A percentile compares a stretch with the other conserved stretches of the same genome.
Evolutionary conservation across 2,797 vertebrate species (phyloP).

Genomic region (Syngnathus rostellatus): DNA sequence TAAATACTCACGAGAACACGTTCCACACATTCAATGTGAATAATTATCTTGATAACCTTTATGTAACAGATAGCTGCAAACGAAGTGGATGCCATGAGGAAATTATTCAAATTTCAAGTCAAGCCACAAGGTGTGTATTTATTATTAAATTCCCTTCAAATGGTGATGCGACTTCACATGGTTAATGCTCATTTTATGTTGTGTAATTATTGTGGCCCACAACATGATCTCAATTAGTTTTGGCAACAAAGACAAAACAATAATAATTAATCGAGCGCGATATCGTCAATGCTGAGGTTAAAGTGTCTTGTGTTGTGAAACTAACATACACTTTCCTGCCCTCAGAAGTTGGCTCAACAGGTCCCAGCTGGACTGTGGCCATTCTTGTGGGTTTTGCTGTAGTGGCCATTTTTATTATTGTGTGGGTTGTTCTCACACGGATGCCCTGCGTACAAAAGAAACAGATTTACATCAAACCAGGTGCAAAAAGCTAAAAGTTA

Average conservation of each 20-base stretch:
- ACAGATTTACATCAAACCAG: slow-evolving; percentile 30
- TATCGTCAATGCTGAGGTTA: neutral
- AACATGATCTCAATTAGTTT: neutral
- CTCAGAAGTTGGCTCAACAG: neutral
- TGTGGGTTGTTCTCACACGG: slow-evolving; percentile 35
- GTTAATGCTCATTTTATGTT: neutral
- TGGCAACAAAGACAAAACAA: neutral
- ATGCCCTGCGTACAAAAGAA: slow-evolving; percentile 25
- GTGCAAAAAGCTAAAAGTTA: slow-evolving; percentile 24
- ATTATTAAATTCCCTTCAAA: neutral
- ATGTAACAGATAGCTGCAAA: slow-evolving; percentile 66
- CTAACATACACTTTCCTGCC: neutral
- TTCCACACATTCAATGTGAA: neutral
- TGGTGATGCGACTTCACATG: neutral
- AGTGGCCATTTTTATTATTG: slow-evolving; percentile 14
- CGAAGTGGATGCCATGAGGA: slow-evolving; percentile 67
- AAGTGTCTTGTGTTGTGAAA: neutral
- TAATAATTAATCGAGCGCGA: neutral
- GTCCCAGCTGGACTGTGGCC: slow-evolving; percentile 29
- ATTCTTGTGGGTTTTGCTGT: slow-evolving; percentile 44
- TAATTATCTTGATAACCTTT: neutral
- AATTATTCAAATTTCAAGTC: slow-evolving; percentile 56
- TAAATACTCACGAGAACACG: neutral
- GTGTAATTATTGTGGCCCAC: neutral
- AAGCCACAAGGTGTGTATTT: slow-evolving; percentile 42